Evolutionary conservation across 1,140 invertebrate species (phyloP).

Genomic region (Heterodera schachtii): DNA sequence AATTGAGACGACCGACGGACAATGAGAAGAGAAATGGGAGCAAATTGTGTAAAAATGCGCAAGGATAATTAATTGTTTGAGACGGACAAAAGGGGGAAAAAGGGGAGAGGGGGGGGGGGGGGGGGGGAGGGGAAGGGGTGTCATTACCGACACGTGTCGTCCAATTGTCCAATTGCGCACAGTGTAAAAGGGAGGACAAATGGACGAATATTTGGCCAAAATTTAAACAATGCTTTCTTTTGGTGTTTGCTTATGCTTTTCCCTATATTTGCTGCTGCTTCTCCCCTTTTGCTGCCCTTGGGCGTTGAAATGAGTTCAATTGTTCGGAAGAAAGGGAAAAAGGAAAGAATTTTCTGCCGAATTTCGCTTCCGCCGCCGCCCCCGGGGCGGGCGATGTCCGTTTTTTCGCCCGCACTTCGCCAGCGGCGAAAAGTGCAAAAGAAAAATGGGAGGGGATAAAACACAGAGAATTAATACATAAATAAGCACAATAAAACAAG

Average conservation of each 20-base stretch:
- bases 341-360: background rate
- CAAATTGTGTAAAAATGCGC: background rate
- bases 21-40: background rate
- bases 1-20: background rate
- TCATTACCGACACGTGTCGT: too few relatives aligned
- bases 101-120: too few relatives aligned
- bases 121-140: too few relatives aligned
- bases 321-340: background rate
- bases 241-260: too few relatives aligned
- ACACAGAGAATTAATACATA: background rate
- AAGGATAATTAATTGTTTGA: background rate
- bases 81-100: background rate
- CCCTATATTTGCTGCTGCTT: background rate
- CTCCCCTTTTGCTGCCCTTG: background rate
- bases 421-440: background rate
- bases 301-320: background rate
- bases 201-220: too few relatives aligned
- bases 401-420: background rate
- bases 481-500: too few relatives aligned
- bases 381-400: background rate
- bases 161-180: too few relatives aligned
- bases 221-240: too few relatives aligned
- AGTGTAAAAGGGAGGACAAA: too few relatives aligned
- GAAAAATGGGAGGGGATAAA: background rate
- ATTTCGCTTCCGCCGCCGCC: background rate